A percentile compares a stretch with the other conserved stretches of the same genome.
Conservation (phyloP, 2,113 vertebrate species). For the Clarias gariepinus region DNA sequence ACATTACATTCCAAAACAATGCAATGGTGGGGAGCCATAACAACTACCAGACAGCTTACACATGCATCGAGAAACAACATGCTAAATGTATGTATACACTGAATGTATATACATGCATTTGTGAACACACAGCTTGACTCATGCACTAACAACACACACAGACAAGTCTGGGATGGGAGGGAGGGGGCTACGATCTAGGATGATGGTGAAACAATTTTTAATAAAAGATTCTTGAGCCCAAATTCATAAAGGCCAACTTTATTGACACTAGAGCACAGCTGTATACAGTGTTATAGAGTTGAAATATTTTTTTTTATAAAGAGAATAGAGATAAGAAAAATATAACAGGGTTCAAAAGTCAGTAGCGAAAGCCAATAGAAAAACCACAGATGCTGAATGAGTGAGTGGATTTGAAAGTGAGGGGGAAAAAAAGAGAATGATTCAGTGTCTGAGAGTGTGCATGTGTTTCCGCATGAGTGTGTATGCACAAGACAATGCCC, state of each 20-base stretch:
- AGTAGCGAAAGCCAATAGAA: conserved; percentile 45
- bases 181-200: conserved; percentile 45
- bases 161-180: neutral
- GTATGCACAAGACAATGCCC: conserved; percentile 15
- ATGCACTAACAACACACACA: conserved; percentile 43
- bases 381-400: conserved; percentile 64
- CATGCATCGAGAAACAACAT: conserved; percentile 25
- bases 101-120: conserved; percentile 43
- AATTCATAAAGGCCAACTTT: conserved; percentile 87
- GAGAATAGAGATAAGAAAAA: conserved; percentile 43
- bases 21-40: conserved; percentile 22
- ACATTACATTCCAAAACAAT: conserved; percentile 25
- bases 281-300: conserved; percentile 76
- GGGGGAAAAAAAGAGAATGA: neutral
- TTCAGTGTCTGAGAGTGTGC: neutral
- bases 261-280: conserved; percentile 84
- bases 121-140: conserved; percentile 9
- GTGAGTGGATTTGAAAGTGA: conserved; percentile 50
- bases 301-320: conserved; percentile 35
- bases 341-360: conserved; percentile 43
- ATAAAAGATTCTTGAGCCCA: conserved; percentile 78
- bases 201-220: conserved; percentile 54
- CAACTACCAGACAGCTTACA: conserved; percentile 13
- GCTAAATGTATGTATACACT: conserved; percentile 28
- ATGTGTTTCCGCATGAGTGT: neutral